Evolutionary conservation across 2,888 invertebrate species (phyloP), one percentile per base, ranked within the genome.

Genomic region (Polyommatus icarus): DNA sequence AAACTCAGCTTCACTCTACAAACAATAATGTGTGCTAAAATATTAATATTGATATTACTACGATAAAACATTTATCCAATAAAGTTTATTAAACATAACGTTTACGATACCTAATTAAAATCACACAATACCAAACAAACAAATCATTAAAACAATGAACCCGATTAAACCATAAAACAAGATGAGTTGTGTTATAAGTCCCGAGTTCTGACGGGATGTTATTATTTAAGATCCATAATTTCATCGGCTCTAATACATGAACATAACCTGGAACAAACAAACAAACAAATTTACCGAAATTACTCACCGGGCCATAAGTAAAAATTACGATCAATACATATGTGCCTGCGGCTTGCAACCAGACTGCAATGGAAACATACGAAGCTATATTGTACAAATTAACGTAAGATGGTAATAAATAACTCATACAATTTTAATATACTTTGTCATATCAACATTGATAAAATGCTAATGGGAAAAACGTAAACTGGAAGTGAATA

Each of bases 221-320:
- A 87, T 90, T 87, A 90, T 87, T 87, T 86, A 85, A 84, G 87
- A 87, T 88, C 84, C 88, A 89, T 90, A 90, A 90, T 87, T 87
- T 84, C 82, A 81, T 81, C 84, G 85, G 87, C 85, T 87, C 89
- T 91, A 91, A 91, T 90, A 88, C 85, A 86, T 87, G 89, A 57
- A 90, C 89, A 89, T 89, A 89, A 89, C 87, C 85, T 82, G 85
- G 85, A 86, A 89, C 90, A 89, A 89, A 90, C 91, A 91, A 92
- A 92, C 92, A 91, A 92, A 92, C 92, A 92, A 91, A 92, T 93
- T 92, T 91, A 91, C 89, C 91, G 84, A 92, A 91, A 91, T 91
- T 87, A 90, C 90, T 90, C 88, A 85, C 84, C 87, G 87, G 85
- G 84, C 87, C 87, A 86, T 86, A 86, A 87, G 88, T 88, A 88